A percentile compares a stretch with the other conserved stretches of the same genome.
Conservation (phyloP, 2,113 vertebrate genomes). For the Cyanoramphus novaezelandiae region DNA sequence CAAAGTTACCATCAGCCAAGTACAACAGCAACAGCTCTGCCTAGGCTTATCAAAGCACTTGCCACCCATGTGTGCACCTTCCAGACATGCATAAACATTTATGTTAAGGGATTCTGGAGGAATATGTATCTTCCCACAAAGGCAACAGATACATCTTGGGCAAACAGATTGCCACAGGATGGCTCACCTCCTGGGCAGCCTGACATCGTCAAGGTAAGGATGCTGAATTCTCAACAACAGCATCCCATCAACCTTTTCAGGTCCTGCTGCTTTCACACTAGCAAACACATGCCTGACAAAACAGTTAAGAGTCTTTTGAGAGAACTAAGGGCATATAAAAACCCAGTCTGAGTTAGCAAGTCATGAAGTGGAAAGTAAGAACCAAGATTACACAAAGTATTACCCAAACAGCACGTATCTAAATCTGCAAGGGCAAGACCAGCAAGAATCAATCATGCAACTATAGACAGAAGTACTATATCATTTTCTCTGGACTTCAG, state of each 20-base stretch:
- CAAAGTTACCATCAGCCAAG: neutral
- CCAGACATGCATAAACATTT: neutral
- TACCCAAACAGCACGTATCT: neutral
- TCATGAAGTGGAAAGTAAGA: neutral
- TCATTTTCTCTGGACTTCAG: neutral
- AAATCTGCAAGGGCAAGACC: neutral
- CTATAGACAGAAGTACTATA: neutral
- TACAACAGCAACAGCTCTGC: neutral
- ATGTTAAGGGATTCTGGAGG: neutral
- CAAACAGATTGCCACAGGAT: neutral
- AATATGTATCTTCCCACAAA: neutral
- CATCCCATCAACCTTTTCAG: neutral
- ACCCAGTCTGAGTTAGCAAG: neutral
- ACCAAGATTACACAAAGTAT: neutral
- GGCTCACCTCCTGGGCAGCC: neutral
- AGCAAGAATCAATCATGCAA: neutral
- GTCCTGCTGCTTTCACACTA: neutral
- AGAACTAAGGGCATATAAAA: neutral
- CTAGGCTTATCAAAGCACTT: neutral
- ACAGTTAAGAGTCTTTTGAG: neutral
- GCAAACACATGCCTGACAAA: neutral
- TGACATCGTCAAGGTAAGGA: neutral
- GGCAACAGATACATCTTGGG: neutral
- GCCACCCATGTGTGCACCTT: neutral
- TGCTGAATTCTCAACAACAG: neutral